Percentiles rank a stretch among this genome's conserved stretches.
Evolutionary conservation across 2,888 invertebrate species (phyloP).

Genomic region (Drosophila gaucha): DNA sequence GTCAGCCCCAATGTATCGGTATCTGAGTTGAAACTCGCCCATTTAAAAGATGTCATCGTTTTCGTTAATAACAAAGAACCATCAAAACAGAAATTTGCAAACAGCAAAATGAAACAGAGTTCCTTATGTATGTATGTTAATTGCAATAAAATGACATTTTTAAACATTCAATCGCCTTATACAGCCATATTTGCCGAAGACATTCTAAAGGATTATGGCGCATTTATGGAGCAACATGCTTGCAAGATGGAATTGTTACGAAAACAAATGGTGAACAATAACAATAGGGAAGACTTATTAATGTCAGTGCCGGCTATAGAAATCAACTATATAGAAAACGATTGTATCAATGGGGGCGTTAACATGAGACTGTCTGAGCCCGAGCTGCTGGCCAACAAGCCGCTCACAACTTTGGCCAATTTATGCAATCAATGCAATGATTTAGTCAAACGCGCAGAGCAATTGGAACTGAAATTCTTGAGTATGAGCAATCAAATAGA

Average conservation of each 20-base stretch:
- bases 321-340: conserved; percentile 49
- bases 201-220: conserved; percentile 80
- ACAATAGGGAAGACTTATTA: conserved; percentile 5
- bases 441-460: conserved; percentile 88
- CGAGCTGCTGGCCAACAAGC: conserved; percentile 91
- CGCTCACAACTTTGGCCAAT: conserved; percentile 91
- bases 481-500: conserved; percentile 69
- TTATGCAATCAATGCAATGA: conserved; percentile 91
- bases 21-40: conserved; percentile 10
- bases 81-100: conserved; percentile 19
- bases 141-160: neutral
- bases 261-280: conserved; percentile 30
- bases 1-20: conserved; percentile 33
- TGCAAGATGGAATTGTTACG: conserved; percentile 61
- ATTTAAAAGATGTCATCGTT: conserved; percentile 36
- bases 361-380: conserved; percentile 85
- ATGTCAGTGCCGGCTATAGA: conserved; percentile 61
- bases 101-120: conserved; percentile 46
- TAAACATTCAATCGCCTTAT: neutral
- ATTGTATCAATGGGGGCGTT: neutral
- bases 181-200: conserved; percentile 78
- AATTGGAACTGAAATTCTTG: conserved; percentile 85
- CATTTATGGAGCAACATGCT: conserved; percentile 80
- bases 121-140: conserved; percentile 46
- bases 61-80: conserved; percentile 42